Evolutionary conservation across 2,888 invertebrate genomes (phyloP), one percentile per base, ranked within the genome.

Genomic region (Drosophila atripex): DNA sequence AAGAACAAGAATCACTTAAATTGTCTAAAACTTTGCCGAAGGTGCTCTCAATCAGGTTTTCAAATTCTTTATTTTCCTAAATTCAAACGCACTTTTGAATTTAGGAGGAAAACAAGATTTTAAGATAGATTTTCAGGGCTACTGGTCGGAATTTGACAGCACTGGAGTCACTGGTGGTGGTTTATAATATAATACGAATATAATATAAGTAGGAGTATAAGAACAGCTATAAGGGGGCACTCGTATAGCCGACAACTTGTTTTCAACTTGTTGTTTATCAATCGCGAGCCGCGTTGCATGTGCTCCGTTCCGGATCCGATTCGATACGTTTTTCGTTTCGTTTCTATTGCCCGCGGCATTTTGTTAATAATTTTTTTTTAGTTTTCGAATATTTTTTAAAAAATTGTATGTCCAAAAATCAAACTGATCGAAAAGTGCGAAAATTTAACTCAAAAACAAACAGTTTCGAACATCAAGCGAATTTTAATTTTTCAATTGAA

Each of bases 241-340:
- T 28, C 28, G 28, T 9, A 28, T 28, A 28, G 28, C 28, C 28
- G n/a, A n/a, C 35, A n/a, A n/a, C n/a, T 35, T 35, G 35, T 35
- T 35, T 35, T 35, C 35, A 35, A 35, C 35, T 35, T 35, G 78
- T 77, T 77, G 76, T 76, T 78, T 77, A 77, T 78, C 76, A 78
- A 63, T 65, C 78, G 76, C 76, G 78, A 43, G 51, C 51, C 60
- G 60, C 63, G 71, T 35, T 78, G 76, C 70, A 77, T 77, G 76
- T 77, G 70, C 54, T 41, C 21, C 52, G 38, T 25, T 25, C 52
- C 52, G 52, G 9, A 18, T 14, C 23, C 43, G 21, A 12, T 21
- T 43, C 39, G 39, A 41, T 18, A 21, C 43, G 16, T 8, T 14
- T 38, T 38, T 8, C 14, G 41, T 43, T 43, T 18, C 43, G 78